Evolutionary conservation across 1,140 invertebrate species (phyloP), one percentile per base, ranked within the genome.

Genomic region (Solenopsis invicta): DNA sequence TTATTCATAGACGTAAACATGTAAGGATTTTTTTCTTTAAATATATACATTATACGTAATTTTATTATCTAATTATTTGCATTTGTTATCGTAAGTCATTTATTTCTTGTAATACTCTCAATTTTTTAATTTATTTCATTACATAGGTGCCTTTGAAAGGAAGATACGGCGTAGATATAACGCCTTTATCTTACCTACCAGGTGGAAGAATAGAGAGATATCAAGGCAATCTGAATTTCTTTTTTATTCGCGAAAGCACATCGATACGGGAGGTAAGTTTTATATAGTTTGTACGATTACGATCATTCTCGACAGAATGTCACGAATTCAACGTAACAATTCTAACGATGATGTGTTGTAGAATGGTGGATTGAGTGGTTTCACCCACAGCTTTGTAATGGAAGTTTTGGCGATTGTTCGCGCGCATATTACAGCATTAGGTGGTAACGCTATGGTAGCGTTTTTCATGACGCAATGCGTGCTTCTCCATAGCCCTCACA

Each of bases 171-270:
- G 97, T 99, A 9, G 98, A 98, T 90, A 97, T 99, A 88, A 98
- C 98, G 0, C 98, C 98, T 0, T 95, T 99, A 50, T 97, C 97
- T 62, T 97, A 97, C 91, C 96, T 99, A 86, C 97, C 98, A 18
- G 98, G 98, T 84, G 97, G 97, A 1, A 96, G 96, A 81, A 98
- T 98, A 77, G 97, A 98, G 77, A 96, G 97, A 86, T 99, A 99
- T 93, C 95, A 99, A 80, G 99, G 99, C 78, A 98, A 99, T 94
- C 96, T 99, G 72, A 99, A 99, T 93, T 99, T 99, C 93, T 98
- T 99, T 95, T 99, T 99, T 91, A 99, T 99, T 87, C 96, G 99
- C 75, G 99, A 99, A 96, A 98, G 98, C 82, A 99, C 98, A 1
- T 98, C 98, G 48, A 97, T 99, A 86, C 95, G 98, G 92, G 99